These are phyloP conservation scores for Gopherus flavomarginatus DNA, from an alignment of 2,113 vertebrate genomes.

Conservation along the genomic window DNA sequence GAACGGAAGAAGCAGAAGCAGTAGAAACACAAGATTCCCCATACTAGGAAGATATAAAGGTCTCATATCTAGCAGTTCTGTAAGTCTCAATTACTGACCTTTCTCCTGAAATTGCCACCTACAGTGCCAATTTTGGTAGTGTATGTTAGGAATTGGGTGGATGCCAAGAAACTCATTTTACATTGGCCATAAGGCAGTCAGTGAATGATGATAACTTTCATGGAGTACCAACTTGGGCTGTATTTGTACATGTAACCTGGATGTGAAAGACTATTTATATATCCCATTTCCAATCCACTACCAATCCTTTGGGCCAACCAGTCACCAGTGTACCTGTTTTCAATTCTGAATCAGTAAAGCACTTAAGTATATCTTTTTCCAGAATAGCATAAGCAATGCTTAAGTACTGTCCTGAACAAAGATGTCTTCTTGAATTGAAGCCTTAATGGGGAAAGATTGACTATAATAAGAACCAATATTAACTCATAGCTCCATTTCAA, in stretches of 20 bases:
- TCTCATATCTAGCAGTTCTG: background rate
- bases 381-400: background rate
- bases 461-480: background rate
- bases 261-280: background rate
- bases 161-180: background rate
- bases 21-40: background rate
- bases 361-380: background rate
- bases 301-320: background rate
- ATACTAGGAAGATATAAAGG: background rate
- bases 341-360: background rate
- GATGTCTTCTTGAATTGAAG: background rate
- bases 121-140: background rate
- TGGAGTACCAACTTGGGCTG: background rate
- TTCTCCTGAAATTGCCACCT: background rate
- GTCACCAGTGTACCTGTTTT: background rate
- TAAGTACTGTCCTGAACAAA: background rate
- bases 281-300: background rate
- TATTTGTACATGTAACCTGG: background rate
- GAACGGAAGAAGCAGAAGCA: background rate
- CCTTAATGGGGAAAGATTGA: background rate
- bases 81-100: background rate
- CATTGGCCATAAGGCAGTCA: background rate
- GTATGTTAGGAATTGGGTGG: background rate
- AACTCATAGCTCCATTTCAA: background rate
- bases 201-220: background rate